Evolutionary conservation across 2,888 invertebrate genomes (phyloP).

Genomic region (Chamaedrilus cognettii): DNA sequence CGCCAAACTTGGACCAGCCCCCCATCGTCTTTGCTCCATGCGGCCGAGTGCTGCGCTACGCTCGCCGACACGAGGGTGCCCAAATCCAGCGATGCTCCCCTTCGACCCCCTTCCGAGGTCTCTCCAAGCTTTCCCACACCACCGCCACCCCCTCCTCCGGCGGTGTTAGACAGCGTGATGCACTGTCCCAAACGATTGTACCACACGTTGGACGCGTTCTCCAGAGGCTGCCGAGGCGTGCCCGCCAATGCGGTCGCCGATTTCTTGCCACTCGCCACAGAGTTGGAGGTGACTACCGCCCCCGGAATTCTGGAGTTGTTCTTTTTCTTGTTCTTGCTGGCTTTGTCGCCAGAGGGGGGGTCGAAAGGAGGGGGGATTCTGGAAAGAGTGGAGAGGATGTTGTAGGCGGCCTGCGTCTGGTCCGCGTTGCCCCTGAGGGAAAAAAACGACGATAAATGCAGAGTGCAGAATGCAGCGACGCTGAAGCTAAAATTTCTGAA

Average conservation of each 20-base stretch:
- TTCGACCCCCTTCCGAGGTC: too few relatives aligned
- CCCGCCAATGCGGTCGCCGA: too few relatives aligned
- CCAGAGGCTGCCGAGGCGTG: background rate
- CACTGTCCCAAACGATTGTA: conserved; percentile 3
- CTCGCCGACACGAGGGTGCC: too few relatives aligned
- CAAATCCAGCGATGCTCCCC: too few relatives aligned
- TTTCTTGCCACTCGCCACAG: background rate
- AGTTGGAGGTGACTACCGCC: background rate
- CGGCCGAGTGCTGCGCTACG: too few relatives aligned
- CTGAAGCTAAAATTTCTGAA: too few relatives aligned
- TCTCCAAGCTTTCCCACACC: too few relatives aligned
- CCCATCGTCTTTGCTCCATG: too few relatives aligned
- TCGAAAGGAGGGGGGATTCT: background rate
- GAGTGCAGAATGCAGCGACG: too few relatives aligned
- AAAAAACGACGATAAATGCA: too few relatives aligned
- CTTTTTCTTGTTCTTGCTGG: conserved; percentile 3
- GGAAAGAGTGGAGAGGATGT: background rate
- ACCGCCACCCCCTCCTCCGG: too few relatives aligned
- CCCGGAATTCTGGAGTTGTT: background rate
- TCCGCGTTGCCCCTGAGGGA: background rate
- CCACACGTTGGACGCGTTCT: background rate
- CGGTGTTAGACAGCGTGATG: background rate
- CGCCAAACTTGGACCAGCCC: too few relatives aligned
- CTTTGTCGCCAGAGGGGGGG: background rate
- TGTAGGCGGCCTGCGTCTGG: conserved; percentile 3